Base-by-base conservation (phyloP, 2,888 invertebrate genomes). In the Octonoba sinensis region DNA sequence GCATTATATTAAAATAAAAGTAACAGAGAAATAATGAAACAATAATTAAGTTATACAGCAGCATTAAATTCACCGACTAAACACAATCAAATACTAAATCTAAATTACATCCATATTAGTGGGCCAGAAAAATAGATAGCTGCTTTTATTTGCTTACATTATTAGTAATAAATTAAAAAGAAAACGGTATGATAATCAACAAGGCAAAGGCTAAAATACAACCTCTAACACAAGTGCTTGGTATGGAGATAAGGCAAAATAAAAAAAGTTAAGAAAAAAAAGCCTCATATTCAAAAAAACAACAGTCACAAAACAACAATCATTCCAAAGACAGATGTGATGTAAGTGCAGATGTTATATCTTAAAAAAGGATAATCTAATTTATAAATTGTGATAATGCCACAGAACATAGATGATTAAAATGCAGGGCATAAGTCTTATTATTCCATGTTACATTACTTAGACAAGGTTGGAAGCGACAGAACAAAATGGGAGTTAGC, bases 401-500 rank as follows among this genome's bases (percentile, higher is more conserved):
- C 59, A 44, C 22, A 36, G 20, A 59, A 44, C 24, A 51, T 27
- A 24, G 24, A 66, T 54, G 56, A 47, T 57, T 44, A 67, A 59
- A 66, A 65, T 73, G 67, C 67, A 69, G 36, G 69, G 65, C 54
- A 22, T 49, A 20, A 11, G 16, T 65, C 20, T 47, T 65, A 65
- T 8, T 18, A 22, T 65, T 65, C 65, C 24, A 49, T 65, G 65
- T 65, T 65, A 65, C 16, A 49, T 49, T 24, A 49, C 36, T 36
- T 36, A 49, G 65, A 65, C 22, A 65, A 49, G 49, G 62, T 18
- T 73, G 69, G 77, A 78, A 78, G 79, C 79, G 62, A 78, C 59
- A 73, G 54, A 56, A 81, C 73, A 62, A 71, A 81, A 81, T 73
- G 73, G 72, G 79, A 70, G 54, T 57, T 65, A 60, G 69, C 57